These are phyloP conservation scores for Gryllus bimaculatus DNA, from an alignment of 1,140 invertebrate genomes.

Conservation along the genomic window DNA sequence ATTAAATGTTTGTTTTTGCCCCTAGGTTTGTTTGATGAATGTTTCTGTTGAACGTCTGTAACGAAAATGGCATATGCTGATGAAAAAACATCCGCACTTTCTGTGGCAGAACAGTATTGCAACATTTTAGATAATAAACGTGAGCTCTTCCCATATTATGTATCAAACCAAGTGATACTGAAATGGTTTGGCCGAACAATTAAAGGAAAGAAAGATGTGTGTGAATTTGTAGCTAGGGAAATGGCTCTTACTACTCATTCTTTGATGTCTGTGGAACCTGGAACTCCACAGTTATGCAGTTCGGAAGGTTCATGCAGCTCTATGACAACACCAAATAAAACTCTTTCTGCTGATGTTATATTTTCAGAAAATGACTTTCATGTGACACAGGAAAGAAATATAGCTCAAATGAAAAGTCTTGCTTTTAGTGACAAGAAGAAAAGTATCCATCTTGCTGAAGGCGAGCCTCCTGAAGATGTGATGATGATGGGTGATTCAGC, in stretches of 20 bases:
- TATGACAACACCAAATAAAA: neutral
- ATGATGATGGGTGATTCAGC: neutral
- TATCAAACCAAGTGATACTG: constrained; percentile 41
- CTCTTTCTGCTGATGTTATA: neutral
- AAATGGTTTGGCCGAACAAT: constrained; percentile 48
- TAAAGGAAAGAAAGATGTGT: constrained; percentile 39
- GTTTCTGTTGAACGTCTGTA: neutral
- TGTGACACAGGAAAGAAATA: neutral
- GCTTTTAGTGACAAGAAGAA: neutral
- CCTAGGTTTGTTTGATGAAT: too few relatives aligned
- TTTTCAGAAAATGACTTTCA: neutral
- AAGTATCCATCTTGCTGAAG: neutral
- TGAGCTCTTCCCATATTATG: constrained; percentile 28
- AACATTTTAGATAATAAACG: constrained; percentile 8
- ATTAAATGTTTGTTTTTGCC: too few relatives aligned
- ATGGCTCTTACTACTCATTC: neutral
- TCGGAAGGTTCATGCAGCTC: neutral
- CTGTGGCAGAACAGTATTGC: constrained; percentile 10
- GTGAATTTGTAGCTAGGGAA: neutral
- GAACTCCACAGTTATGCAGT: neutral
- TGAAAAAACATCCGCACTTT: constrained; percentile 8
- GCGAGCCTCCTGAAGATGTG: neutral
- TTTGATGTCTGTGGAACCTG: constrained; percentile 4
- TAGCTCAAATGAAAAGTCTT: neutral
- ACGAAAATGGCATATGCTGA: neutral